Evolutionary conservation across 2,797 vertebrate genomes (phyloP).

Genomic region (Cyprinella venusta): DNA sequence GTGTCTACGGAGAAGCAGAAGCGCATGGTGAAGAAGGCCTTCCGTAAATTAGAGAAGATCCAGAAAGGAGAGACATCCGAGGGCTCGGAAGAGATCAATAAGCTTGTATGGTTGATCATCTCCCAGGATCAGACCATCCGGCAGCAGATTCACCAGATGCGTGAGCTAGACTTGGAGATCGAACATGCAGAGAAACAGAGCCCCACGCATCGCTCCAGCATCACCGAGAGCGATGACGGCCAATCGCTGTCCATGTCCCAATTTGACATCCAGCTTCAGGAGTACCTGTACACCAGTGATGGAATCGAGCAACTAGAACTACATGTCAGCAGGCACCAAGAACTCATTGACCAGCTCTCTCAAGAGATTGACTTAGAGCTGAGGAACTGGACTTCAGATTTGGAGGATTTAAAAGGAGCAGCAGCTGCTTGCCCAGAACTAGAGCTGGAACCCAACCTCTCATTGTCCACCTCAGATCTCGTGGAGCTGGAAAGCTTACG

Average conservation of each 20-base stretch:
- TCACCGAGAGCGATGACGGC: constrained; percentile 18
- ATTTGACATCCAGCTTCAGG: constrained; percentile 71
- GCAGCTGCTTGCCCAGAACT: constrained; percentile 60
- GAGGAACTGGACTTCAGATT: constrained; percentile 49
- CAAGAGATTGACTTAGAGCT: constrained; percentile 88
- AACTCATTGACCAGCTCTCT: constrained; percentile 85
- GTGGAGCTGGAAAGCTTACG: constrained; percentile 78
- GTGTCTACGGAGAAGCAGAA: constrained; percentile 89
- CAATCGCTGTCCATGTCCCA: constrained; percentile 26
- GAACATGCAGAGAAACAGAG: constrained; percentile 78
- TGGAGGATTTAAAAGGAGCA: constrained; percentile 62
- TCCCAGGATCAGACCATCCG: constrained; percentile 92
- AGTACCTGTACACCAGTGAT: constrained; percentile 76
- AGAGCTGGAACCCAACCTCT: constrained; percentile 53
- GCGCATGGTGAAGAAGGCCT: constrained; percentile 94
- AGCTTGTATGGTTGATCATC: constrained; percentile 89
- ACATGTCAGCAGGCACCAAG: constrained; percentile 80
- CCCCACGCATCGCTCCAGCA: constrained; percentile 31
- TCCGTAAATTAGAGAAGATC: constrained; percentile 91
- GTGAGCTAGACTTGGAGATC: constrained; percentile 87
- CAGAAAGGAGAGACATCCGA: constrained; percentile 78
- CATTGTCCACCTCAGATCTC: constrained; percentile 58
- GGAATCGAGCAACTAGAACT: constrained; percentile 82
- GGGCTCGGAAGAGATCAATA: constrained; percentile 84
- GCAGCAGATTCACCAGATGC: constrained; percentile 88